Base-by-base conservation (phyloP, 2,888 invertebrate genomes). In the Tanytarsus gracilentus region DNA sequence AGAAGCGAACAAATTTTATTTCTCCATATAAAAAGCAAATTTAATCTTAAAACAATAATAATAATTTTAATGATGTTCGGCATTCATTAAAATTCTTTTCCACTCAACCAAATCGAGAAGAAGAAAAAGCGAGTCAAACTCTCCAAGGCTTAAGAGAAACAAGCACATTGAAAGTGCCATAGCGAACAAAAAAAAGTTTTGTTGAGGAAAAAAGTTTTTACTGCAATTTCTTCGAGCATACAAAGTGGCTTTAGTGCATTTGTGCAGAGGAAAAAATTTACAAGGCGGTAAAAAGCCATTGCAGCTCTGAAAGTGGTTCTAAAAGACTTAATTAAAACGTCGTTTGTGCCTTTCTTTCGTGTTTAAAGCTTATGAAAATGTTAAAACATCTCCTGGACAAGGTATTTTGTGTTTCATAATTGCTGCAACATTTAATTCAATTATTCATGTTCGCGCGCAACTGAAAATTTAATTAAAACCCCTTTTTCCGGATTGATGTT, bases 361-460 rank as follows among this genome's bases (percentile, higher is more conserved):
- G 23, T 44, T 44, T 44, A 33, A 44, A 5, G n/a, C 18, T 29
- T 27, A 58, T 58, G 58, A 48, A 58, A 39, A 48, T 58, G 44
- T 48, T 58, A 40, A 58, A 58, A 29, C 58, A 48, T 27, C 48
- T 48, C 18, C 30, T 58, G 48, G 58, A 58, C 40, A 58, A 58
- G 58, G 58, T 58, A 58, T 48, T 18, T 36, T 36, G 14, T 36
- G 5, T 36, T 14, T 36, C 16, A 14, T 36, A 36, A 36, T 16
- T 14, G 16, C 36, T 36, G 36, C 36, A 14, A 36, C 36, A 14
- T 36, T 16, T 36, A n/a, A 36, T n/a, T 14, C 36, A n/a, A 36
- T 14, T 36, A 14, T 36, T 36, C 21, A 16, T 44, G 14, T 18
- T 16, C 9, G 40, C 16, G 3, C 40, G 7, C 4, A 11, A 11